phyloP scores from a whole-genome alignment of 2,797 vertebrate genomes.

The Hapalemur alaotrensis region DNA sequence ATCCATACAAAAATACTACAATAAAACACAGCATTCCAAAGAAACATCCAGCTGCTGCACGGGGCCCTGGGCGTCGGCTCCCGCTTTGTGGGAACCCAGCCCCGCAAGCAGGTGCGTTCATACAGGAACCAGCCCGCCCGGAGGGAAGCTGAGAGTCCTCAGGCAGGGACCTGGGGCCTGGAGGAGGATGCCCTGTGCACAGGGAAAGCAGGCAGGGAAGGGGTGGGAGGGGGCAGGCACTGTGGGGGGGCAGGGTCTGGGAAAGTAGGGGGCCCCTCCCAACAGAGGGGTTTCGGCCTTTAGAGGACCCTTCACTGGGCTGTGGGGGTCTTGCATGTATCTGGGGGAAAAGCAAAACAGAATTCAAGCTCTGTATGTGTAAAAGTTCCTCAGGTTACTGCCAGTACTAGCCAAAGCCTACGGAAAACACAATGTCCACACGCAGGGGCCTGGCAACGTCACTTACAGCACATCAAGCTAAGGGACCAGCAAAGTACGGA shows the following conservation, averaged over 20 bases:
- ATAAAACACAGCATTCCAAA: neutral
- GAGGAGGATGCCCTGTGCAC: neutral
- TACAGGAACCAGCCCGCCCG: neutral
- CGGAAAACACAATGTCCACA: neutral
- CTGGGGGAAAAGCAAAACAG: neutral
- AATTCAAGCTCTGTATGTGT: accelerated
- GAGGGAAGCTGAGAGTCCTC: accelerated
- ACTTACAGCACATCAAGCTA: accelerated
- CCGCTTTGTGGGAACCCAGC: too few species aligned
- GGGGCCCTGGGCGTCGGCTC: accelerated
- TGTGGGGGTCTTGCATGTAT: neutral
- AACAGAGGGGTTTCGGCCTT: neutral
- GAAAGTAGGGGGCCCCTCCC: neutral
- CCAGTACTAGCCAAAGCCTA: neutral
- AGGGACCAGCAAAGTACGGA: accelerated
- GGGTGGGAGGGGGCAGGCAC: neutral
- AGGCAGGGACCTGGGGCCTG: neutral
- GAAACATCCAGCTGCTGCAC: accelerated
- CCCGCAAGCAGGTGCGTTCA: neutral
- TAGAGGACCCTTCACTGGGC: neutral
- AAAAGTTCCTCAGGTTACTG: neutral
- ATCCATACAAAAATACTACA: neutral
- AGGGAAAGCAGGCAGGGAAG: neutral
- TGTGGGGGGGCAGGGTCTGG: accelerated
- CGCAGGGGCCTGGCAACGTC: neutral